phyloP scores from a whole-genome alignment of 2,113 vertebrate genomes.

The Micronycteris hirsuta region DNA sequence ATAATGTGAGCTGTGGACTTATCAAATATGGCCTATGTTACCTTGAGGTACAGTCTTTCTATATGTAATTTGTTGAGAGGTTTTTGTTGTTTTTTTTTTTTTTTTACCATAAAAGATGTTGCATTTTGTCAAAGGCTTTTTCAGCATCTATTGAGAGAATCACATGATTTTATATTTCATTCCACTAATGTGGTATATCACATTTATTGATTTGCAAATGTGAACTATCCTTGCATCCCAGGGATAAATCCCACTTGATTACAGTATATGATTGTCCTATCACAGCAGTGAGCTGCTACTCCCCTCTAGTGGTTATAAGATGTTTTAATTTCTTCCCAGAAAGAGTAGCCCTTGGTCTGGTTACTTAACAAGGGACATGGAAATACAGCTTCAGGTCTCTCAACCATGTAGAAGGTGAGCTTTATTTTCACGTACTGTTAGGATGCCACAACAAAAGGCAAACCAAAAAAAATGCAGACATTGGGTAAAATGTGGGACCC shows the following conservation, averaged over 20 bases:
- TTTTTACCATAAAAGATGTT: not conserved
- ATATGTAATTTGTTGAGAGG: not conserved
- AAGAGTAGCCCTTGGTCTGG: not conserved
- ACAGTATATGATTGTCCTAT: not conserved
- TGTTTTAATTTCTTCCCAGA: fast-evolving
- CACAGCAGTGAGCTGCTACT: conserved; percentile 71
- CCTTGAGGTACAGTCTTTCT: not conserved
- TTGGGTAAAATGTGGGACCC: not conserved
- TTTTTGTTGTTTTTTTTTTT: too few relatives aligned
- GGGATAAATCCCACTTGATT: not conserved
- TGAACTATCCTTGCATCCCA: not conserved
- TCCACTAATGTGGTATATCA: not conserved
- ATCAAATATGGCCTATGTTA: not conserved
- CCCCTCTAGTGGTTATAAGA: conserved; percentile 71
- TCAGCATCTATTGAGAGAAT: not conserved
- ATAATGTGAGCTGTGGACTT: not conserved
- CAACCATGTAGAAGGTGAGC: not conserved
- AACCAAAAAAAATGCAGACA: not conserved
- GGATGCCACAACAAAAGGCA: not conserved
- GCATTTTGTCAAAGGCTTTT: not conserved
- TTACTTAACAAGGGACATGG: not conserved
- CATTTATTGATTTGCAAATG: not conserved
- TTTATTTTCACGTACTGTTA: not conserved
- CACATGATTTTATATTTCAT: not conserved
- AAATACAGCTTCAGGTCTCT: not conserved